These are phyloP conservation scores for Sebastes minor DNA, from an alignment of 2,797 vertebrate species.

Conservation along the genomic window DNA sequence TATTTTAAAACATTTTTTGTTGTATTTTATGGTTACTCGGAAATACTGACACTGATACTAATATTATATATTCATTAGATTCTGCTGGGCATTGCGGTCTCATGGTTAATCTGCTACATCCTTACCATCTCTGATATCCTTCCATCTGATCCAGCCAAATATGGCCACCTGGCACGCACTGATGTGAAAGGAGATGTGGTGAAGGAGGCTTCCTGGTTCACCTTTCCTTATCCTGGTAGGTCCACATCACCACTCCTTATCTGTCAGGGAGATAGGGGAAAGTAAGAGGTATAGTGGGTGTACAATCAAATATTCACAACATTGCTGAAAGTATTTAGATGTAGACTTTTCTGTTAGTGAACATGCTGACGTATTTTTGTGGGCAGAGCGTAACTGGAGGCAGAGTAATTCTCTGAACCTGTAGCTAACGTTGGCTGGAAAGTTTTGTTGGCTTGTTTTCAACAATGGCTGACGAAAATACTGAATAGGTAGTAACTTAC, in stretches of 20 bases:
- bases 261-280: background rate
- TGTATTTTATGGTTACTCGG: background rate
- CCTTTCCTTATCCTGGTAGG: conserved; percentile 92
- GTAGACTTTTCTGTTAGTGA: background rate
- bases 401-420: too few relatives aligned
- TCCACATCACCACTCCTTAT: background rate
- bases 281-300: background rate
- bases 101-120: conserved; percentile 90
- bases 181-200: conserved; percentile 86
- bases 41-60: conserved; percentile 3
- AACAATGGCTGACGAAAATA: too few relatives aligned
- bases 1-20: background rate
- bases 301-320: background rate
- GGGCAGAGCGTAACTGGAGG: fast-evolving
- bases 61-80: conserved; percentile 81
- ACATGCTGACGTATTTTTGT: too few relatives aligned
- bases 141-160: conserved; percentile 78
- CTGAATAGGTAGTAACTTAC: too few relatives aligned
- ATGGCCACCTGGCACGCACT: conserved; percentile 89
- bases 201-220: conserved; percentile 89
- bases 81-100: conserved; percentile 88
- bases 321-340: background rate
- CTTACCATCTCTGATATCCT: conserved; percentile 87
- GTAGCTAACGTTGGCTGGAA: too few relatives aligned
- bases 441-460: too few relatives aligned